Base-by-base conservation (phyloP, 2,888 invertebrate species). In the Standfussiana lucernea region DNA sequence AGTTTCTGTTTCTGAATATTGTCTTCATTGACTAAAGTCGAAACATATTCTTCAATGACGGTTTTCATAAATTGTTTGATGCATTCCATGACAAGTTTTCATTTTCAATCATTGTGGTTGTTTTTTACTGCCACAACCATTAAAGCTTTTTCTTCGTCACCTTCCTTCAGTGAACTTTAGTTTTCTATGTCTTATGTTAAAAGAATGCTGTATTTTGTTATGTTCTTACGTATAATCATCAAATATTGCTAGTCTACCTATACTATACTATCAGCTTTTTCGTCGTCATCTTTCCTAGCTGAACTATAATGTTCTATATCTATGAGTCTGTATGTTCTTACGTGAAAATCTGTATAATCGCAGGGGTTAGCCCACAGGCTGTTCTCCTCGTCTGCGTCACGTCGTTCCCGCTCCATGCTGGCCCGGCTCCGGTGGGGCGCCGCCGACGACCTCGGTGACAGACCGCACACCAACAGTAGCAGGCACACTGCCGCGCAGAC, bases 401-500 rank as follows among this genome's bases (percentile, higher is more conserved):
- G 92, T 87, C 91, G 89, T 84, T 94, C 90, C 75, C 94, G 91
- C 73, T 94, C 94, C 96, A 94, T 94, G 77, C 84, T 92, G 69
- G 84, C 79, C 82, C 93, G 93, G 82, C 89, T 91, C 82, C 93
- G 89, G 83, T 92, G 93, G 61, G 96, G 95, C 83, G 96, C 95
- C 88, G 96, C 96, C 85, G 94, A 91, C 82, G 95, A 94, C 88
- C 91, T 92, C 80, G 95, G 95, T 82, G 94, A 93, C 75, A 95
- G 89, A 83, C 94, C 93, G 74, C 95, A 94, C 89, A 95, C 93
- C 86, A 96, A 92, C 83, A 96, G 91, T 78, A 96, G 90, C 89
- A 96, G 87, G 88, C 96, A 96, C 87, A 95, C 95, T 80, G 96
- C 95, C 84, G 96, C 96, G 87, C 95, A 96, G 91, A 96, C 95